Percentiles rank a stretch among this genome's conserved stretches.
These are phyloP conservation scores for Myopa tessellatipennis DNA, from an alignment of 2,888 invertebrate species.

Conservation along the genomic window DNA sequence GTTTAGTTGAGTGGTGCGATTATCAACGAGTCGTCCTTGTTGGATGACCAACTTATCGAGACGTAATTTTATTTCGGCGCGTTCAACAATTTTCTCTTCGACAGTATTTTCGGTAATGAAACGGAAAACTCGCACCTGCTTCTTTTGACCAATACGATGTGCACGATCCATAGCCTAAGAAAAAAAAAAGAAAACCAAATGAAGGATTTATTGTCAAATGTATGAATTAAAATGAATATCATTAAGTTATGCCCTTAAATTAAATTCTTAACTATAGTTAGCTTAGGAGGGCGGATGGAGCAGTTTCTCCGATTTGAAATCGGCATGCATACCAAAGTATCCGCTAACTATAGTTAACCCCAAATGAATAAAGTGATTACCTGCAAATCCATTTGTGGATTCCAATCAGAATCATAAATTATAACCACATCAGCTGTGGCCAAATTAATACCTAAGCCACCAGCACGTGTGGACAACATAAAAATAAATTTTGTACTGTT, in stretches of 20 bases:
- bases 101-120: conserved; percentile 99
- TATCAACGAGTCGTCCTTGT: conserved; percentile 93
- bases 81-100: conserved; percentile 98
- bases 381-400: conserved; percentile 97
- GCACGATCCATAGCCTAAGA: conserved; percentile 89
- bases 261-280: neutral
- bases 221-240: neutral
- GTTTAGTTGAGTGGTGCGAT: conserved; percentile 86
- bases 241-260: neutral
- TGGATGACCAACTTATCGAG: conserved; percentile 98
- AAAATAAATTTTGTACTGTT: conserved; percentile 94
- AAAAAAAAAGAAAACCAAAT: neutral
- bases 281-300: too few species aligned
- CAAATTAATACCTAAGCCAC: conserved; percentile 97
- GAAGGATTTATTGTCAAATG: neutral
- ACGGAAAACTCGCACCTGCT: conserved; percentile 92
- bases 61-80: conserved; percentile 95
- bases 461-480: conserved; percentile 98
- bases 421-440: conserved; percentile 98
- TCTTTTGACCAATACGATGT: conserved; percentile 97
- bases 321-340: too few species aligned
- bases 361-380: conserved; percentile 57
- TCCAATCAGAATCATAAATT: conserved; percentile 99
- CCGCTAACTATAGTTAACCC: too few species aligned
- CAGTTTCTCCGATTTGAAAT: too few species aligned